Conservation (phyloP, 2,797 vertebrate genomes). For the Pantherophis vulpinus region DNA sequence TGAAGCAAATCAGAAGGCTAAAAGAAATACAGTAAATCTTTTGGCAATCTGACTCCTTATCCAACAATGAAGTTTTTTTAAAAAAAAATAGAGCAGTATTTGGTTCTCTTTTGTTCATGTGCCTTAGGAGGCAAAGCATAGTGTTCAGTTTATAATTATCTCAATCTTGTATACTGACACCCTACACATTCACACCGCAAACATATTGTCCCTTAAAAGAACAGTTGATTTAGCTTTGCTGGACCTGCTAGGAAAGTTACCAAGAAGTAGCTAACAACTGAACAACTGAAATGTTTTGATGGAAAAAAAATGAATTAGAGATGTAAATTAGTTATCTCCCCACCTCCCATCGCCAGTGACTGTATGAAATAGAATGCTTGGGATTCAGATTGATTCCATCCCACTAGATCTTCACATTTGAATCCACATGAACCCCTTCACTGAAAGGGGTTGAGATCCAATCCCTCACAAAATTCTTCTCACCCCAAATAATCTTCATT, state of each 20-base stretch:
- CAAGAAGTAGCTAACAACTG: neutral
- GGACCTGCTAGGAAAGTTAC: neutral
- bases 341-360: neutral
- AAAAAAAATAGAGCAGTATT: neutral
- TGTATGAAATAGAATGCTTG: neutral
- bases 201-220: neutral
- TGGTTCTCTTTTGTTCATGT: neutral
- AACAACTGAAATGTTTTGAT: neutral
- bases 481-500: neutral
- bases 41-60: neutral
- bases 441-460: neutral
- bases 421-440: neutral
- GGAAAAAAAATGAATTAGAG: neutral
- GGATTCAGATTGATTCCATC: neutral
- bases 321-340: neutral
- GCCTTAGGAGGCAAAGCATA: slow-evolving; percentile 8
- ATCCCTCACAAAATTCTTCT: neutral
- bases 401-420: neutral
- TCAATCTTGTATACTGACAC: neutral
- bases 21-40: slow-evolving; percentile 8
- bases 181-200: neutral
- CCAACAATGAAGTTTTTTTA: slow-evolving; percentile 4
- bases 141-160: slow-evolving; percentile 19
- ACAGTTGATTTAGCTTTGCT: neutral
- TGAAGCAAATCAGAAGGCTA: slow-evolving; percentile 13